Conservation (phyloP, 2,888 invertebrate genomes). For the Andrena camellia region DNA sequence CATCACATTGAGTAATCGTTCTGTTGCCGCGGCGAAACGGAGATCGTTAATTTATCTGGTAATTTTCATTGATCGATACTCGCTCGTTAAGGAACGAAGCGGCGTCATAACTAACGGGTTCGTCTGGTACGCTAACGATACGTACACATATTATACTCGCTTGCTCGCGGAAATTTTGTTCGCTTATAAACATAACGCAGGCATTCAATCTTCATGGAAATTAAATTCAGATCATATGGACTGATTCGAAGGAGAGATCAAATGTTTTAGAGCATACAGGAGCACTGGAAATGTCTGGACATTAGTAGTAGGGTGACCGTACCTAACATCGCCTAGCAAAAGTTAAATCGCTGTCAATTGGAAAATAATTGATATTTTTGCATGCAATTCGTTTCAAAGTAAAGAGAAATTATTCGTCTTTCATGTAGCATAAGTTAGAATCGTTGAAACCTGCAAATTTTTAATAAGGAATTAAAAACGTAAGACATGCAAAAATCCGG, state of each 20-base stretch:
- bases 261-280: background rate
- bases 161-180: background rate
- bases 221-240: background rate
- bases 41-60: conserved; percentile 29
- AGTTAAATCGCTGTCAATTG: no score
- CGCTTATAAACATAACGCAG: background rate
- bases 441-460: no score
- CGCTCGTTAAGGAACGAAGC: conserved; percentile 7
- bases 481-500: no score
- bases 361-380: no score
- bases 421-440: no score
- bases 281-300: no score
- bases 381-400: no score
- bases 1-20: conserved; percentile 29
- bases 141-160: no score
- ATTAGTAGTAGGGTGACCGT: no score
- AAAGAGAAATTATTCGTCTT: no score
- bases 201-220: background rate
- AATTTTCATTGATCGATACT: conserved; percentile 31
- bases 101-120: background rate
- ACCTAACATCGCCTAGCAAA: no score
- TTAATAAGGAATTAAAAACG: no score
- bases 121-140: background rate
- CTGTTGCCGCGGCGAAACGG: conserved; percentile 11
- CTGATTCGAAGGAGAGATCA: background rate